Evolutionary conservation across 2,888 invertebrate genomes (phyloP), one percentile per base, ranked within the genome.

Genomic region (Cheilosia urbana): DNA sequence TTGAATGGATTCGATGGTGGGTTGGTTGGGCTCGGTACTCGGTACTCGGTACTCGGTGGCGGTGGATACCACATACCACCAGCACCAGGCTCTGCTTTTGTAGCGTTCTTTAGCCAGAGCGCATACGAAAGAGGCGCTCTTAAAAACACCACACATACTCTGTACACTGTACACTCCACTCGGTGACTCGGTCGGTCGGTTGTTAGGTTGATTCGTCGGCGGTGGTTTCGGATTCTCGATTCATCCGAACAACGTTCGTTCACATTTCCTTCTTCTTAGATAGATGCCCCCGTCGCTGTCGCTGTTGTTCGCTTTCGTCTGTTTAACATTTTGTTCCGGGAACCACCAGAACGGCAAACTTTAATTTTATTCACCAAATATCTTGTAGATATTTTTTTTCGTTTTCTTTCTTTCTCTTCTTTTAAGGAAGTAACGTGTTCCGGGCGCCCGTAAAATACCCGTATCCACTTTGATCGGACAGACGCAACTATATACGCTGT

Each of bases 221-320:
- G 76, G 85, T 85, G 75, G 84, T 85, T 87, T 87, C 87, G 75
- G 84, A 83, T 87, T 87, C 87, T 87, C 76, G 81, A 76, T 82
- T 88, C 80, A 83, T 80, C 87, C 79, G 85, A 80, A 85, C 83
- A 82, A 85, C 87, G 88, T 88, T 88, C 85, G 85, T 88, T 87
- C 87, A 87, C 87, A 85, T 88, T 87, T 87, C 75, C 73, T 80
- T 68, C 66, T 72, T 81, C 76, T 81, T 42, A 66, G 68, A 80
- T 47, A 75, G 82, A 87, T 87, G 80, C 69, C 80, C 72, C 66
- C 69, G 57, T 76, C 57, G 47, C 40, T 57, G 69, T 73, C 68
- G 75, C 51, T 27, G 40, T 72, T 76, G 66, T 78, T 71, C 51
- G 53, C 65, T 42, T 51, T 68, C 13, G 34, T 49, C 58, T 78